Evolutionary conservation across 2,113 vertebrate genomes (phyloP), one percentile per base, ranked within the genome.

Genomic region (Chloroceryle aenea): DNA sequence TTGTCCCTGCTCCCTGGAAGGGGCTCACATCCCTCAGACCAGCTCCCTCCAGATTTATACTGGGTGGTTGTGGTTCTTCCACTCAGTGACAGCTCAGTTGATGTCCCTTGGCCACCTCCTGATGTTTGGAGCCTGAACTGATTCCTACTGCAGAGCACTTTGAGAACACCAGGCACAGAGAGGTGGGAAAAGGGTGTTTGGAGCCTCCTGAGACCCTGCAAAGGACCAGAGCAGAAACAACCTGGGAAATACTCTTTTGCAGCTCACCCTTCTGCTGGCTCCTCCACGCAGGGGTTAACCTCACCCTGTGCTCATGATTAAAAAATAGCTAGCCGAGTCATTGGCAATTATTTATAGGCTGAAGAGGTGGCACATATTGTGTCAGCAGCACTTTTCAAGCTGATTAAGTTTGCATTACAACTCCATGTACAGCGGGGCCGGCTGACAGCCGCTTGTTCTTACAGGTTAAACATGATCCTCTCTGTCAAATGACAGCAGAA

Each of bases 351-450:
- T 83, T 89, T 86, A 75, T 66, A 80, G 76, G 84, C 34, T 89
- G 87, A 84, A 67, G 81, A 76, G 84, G 72, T 53, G 91, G 81
- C 59, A 15, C 8, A 14, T 23, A 45, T 50, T 55, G 76, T 59
- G 64, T 55, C 26, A 42, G 75, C 34, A 45, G 66, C 29, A 32
- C 84, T 89, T 79, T 86, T 30, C 66, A 52, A 38, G 62, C 87
- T 86, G 79, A 85, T 78, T 71, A 83, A 71, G 67, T 71, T 69
- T 69, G 81, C 69, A 16, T 89, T 71, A 71, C 74, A 74, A 32
- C 61, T 17, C 45, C 50, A 8, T 4, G 63, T 79, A n/a, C 34
- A 14, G 40, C 1, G 38, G 69, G 64, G 67, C 40, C 40, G 72
- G 90, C 87, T 45, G 87, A 61, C 66, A 71, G 87, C 19, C 9